Evolutionary conservation across 2,113 vertebrate species (phyloP).

Genomic region (Seriola aureovittata): DNA sequence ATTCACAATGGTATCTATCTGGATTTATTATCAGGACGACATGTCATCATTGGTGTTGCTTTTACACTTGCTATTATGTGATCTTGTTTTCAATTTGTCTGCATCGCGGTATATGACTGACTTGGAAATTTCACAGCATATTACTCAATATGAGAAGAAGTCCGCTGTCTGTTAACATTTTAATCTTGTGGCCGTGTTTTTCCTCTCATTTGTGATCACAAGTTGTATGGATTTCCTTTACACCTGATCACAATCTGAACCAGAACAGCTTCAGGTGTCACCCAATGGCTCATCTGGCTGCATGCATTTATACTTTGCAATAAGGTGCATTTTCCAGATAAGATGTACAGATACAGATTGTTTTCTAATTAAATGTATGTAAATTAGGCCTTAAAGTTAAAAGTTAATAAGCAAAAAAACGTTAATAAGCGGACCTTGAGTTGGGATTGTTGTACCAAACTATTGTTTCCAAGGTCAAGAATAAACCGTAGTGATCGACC

Average conservation of each 20-base stretch:
- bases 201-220: background rate
- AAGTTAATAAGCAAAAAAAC: background rate
- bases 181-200: conserved; percentile 12
- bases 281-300: background rate
- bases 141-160: too few species aligned
- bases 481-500: background rate
- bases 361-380: background rate
- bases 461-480: background rate
- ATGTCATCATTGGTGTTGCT: background rate
- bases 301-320: background rate
- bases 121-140: background rate
- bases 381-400: background rate
- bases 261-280: conserved; percentile 14
- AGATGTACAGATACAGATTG: background rate
- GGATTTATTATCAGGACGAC: conserved; percentile 15
- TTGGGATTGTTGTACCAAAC: background rate
- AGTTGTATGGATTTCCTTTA: conserved; percentile 30
- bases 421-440: background rate
- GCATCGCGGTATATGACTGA: conserved; percentile 4
- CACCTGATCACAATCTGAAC: conserved; percentile 17
- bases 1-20: background rate
- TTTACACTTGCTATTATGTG: background rate
- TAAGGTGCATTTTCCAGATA: background rate
- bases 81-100: background rate
- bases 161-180: background rate